Percentiles rank a stretch among this genome's conserved stretches.
These are phyloP conservation scores for Dasyurus viverrinus DNA, from an alignment of 2,113 vertebrate species.

Conservation along the genomic window DNA sequence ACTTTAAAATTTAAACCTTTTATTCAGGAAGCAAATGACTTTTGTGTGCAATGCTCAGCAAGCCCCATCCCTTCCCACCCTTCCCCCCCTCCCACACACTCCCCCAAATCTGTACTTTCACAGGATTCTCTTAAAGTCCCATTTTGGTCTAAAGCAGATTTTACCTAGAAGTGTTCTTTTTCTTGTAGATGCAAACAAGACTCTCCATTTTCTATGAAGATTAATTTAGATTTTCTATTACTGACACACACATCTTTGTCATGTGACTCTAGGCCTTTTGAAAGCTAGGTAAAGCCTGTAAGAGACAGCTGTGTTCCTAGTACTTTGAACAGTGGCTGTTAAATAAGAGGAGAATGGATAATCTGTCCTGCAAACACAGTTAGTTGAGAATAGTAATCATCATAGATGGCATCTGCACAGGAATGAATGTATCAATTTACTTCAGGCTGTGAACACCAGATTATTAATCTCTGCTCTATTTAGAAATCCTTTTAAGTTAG, in stretches of 20 bases:
- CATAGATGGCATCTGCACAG: constrained; percentile 64
- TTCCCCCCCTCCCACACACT: neutral
- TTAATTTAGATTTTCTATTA: constrained; percentile 85
- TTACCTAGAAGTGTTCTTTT: constrained; percentile 80
- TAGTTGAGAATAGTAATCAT: constrained; percentile 80
- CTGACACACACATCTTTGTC: constrained; percentile 64
- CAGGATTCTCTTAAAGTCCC: constrained; percentile 71
- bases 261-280: constrained; percentile 78
- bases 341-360: constrained; percentile 82
- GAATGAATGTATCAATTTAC: constrained; percentile 84
- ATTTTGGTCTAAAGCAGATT: constrained; percentile 82
- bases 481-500: constrained; percentile 58
- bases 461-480: constrained; percentile 70
- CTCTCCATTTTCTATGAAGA: constrained; percentile 78
- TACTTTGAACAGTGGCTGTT: constrained; percentile 82
- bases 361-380: constrained; percentile 84
- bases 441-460: constrained; percentile 76
- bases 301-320: constrained; percentile 83
- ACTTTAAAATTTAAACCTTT: constrained; percentile 70
- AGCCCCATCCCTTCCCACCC: constrained; percentile 16
- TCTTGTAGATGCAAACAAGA: constrained; percentile 78
- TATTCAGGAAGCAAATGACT: constrained; percentile 41
- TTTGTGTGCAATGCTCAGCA: constrained; percentile 75
- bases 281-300: constrained; percentile 79
- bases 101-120: constrained; percentile 58